phyloP scores from a whole-genome alignment of 1,140 invertebrate species.

The Amyelois transitella region DNA sequence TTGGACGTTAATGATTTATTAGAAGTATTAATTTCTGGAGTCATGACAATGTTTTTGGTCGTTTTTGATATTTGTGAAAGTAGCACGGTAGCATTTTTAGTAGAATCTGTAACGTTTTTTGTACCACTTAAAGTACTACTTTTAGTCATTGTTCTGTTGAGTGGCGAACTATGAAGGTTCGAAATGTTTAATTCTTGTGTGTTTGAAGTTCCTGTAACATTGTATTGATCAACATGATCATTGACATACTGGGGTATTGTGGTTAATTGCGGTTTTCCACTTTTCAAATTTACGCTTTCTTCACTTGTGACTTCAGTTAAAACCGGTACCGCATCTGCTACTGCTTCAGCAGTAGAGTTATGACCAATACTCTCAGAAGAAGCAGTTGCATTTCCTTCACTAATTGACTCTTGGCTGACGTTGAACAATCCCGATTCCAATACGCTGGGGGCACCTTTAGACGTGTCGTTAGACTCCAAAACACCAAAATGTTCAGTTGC shows the following conservation, averaged over 20 bases:
- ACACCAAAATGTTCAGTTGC: neutral
- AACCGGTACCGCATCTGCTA: neutral
- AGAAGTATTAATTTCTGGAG: no score
- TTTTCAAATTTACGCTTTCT: neutral
- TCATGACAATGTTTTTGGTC: no score
- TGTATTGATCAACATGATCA: neutral
- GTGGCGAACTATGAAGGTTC: neutral
- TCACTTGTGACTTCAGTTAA: neutral
- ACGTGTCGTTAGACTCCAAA: neutral
- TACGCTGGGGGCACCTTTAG: neutral
- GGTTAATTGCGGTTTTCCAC: neutral
- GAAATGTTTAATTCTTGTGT: no score
- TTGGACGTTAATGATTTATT: no score
- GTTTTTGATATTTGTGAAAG: no score
- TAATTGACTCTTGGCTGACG: neutral
- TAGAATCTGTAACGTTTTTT: no score
- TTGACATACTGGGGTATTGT: neutral
- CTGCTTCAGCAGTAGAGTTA: neutral
- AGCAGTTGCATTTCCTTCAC: neutral
- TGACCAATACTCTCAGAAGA: neutral
- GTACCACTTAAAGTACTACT: no score
- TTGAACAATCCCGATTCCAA: neutral
- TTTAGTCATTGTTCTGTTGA: no score
- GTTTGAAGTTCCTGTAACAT: neutral
- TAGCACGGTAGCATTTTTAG: no score